Base-by-base conservation (phyloP, 2,888 invertebrate species). In the Cyaniris semiargus region DNA sequence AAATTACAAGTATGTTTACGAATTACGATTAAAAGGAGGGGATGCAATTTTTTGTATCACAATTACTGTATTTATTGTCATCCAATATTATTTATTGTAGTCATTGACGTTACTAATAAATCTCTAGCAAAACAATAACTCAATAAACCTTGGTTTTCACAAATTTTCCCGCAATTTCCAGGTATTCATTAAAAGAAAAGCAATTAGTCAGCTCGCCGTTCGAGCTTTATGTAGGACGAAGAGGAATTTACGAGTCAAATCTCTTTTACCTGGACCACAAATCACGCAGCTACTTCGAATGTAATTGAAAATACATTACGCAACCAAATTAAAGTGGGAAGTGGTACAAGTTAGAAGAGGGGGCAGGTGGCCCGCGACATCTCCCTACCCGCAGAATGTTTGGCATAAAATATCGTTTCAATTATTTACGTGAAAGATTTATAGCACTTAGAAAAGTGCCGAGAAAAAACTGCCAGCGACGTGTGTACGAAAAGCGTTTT, bases 341-440 rank as follows among this genome's bases (percentile, higher is more conserved):
- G 90, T 92, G 92, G 93, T 92, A 92, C 92, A 92, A 93, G 92
- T 93, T 91, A 86, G 88, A 87, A 82, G 86, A 87, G 88, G 87
- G 89, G 89, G 89, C 85, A 93, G 94, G 93, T 92, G 93, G 89
- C 83, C 82, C 83, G 89, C 88, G 89, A 89, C 92, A 89, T 86
- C 89, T 87, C 91, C 90, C 90, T 86, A 86, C 89, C 91, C 86
- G 88, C 90, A 91, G 92, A 93, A 94, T 93, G 93, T 93, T 93
- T 92, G 94, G 94, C 94, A 94, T 94, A 94, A 94, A 94, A 94
- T 94, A 94, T 94, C 92, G 94, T 94, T 94, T 94, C 94, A 94
- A 94, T 94, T 94, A 94, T 94, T 94, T 94, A 94, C 93, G 92
- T 90, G 92, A 89, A 86, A 94, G 94, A 94, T 94, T 94, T 94